Conservation (phyloP, 1,140 invertebrate species). For the Notospermus geniculatus region DNA sequence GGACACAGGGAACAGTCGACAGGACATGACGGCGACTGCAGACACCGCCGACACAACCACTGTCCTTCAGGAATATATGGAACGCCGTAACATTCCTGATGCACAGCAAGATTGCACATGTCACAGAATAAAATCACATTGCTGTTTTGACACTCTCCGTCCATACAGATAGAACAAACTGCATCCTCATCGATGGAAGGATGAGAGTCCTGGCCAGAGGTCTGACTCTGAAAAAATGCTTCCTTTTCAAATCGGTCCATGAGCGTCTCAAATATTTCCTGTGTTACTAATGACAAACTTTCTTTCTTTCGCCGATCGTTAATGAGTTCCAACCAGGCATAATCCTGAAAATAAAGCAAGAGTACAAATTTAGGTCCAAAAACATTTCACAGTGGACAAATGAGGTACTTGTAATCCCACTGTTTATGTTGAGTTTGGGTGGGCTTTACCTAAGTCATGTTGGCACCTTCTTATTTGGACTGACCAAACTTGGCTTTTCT, state of each 20-base stretch:
- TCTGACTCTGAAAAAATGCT: conserved; percentile 80
- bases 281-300: conserved; percentile 31
- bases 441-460: too few species aligned
- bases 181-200: conserved; percentile 85
- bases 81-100: conserved; percentile 99
- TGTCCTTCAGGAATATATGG: conserved; percentile 99
- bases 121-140: conserved; percentile 98
- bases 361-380: too few species aligned
- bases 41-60: conserved; percentile 91
- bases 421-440: too few species aligned
- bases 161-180: conserved; percentile 88
- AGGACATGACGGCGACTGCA: conserved; percentile 91
- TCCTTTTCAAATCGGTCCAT: conserved; percentile 98
- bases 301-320: conserved; percentile 67
- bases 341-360: conserved; percentile 61
- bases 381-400: too few species aligned
- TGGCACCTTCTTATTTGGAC: too few species aligned
- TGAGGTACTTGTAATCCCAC: too few species aligned
- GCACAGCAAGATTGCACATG: conserved; percentile 98
- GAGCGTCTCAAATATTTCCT: conserved; percentile 84
- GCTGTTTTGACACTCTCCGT: conserved; percentile 94
- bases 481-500: too few species aligned
- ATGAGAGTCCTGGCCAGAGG: conserved; percentile 41
- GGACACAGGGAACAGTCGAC: conserved; percentile 97
- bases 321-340: conserved; percentile 84